Percentiles rank a stretch among this genome's conserved stretches.
phyloP scores from a whole-genome alignment of 2,888 invertebrate species.

The Luffia ferchaultella region DNA sequence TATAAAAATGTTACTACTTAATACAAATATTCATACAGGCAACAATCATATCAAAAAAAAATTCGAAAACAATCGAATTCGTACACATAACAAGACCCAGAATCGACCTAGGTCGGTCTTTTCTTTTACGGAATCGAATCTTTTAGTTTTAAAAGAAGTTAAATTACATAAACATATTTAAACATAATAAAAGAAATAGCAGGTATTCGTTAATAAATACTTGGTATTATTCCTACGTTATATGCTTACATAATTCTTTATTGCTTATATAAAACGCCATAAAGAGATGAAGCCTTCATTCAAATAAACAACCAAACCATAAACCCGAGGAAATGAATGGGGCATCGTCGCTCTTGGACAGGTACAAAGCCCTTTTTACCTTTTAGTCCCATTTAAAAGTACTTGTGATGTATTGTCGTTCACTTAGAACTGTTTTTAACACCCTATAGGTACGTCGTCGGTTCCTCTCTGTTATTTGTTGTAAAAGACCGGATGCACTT shows the following conservation, averaged over 20 bases:
- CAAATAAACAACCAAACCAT: not conserved
- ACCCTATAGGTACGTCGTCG: not conserved
- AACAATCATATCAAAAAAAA: too few relatives aligned
- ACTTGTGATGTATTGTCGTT: not conserved
- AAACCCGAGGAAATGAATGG: not conserved
- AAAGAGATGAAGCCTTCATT: not conserved
- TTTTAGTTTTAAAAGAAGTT: too few relatives aligned
- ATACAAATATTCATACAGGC: too few relatives aligned
- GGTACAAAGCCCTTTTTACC: not conserved
- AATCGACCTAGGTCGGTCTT: too few relatives aligned
- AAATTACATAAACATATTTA: too few relatives aligned
- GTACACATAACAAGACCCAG: too few relatives aligned
- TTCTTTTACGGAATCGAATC: too few relatives aligned
- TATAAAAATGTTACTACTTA: too few relatives aligned
- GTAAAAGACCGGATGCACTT: not conserved
- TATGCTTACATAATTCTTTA: not conserved
- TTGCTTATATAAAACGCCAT: not conserved
- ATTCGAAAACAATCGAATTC: too few relatives aligned
- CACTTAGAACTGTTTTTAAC: not conserved
- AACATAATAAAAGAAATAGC: too few relatives aligned
- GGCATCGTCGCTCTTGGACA: not conserved
- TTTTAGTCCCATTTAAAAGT: not conserved
- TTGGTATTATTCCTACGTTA: too few relatives aligned
- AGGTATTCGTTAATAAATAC: too few relatives aligned
- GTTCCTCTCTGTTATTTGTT: not conserved